Base-by-base conservation (phyloP, 1,140 invertebrate genomes). In the Antheraea mylitta region DNA sequence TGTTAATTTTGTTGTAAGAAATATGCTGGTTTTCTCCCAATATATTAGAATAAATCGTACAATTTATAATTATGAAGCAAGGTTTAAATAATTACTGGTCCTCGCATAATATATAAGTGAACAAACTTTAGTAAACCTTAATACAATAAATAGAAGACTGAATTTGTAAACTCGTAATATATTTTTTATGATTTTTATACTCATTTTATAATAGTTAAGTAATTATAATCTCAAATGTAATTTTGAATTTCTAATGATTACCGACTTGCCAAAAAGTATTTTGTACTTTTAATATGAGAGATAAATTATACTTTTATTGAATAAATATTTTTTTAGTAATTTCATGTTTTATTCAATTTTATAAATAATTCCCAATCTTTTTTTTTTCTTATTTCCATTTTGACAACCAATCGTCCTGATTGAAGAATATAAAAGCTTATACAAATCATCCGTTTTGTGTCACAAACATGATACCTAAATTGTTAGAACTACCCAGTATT, bases 231-330 rank as follows among this genome's bases (percentile, higher is more conserved):
- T 53, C 45, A 53, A 53, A 53, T 53, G 16, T 53, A 16, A 13
- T 53, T 53, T 53, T 53, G 10, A 53, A 53, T 53, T 6, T 53
- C 45, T 13, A 7, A 13, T 53, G 45, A 53, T 53, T 53, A 53
- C 45, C 45, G 13, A 53, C 45, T 53, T 53, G 45, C 45, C 45
- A 53, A 53, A 53, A 53, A 53, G 45, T 53, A 53, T 53, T 53
- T n/a, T 16, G 0, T 10, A 16, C 16, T 16, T n/a, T 53, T n/a
- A 16, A 13, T 16, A 53, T 53, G 45, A 53, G 45, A 53, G 5
- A 53, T 16, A 53, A 53, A 53, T 53, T 53, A 53, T 53, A 53
- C 16, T 53, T 53, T 53, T 53, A 53, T 2, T 53, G 16, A 53
- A 53, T 16, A 30, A 30, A 30, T 53, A 53, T 10, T 53, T 53